Evolutionary conservation across 2,113 vertebrate genomes (phyloP), one percentile per base, ranked within the genome.

Genomic region (Diglossa brunneiventris): DNA sequence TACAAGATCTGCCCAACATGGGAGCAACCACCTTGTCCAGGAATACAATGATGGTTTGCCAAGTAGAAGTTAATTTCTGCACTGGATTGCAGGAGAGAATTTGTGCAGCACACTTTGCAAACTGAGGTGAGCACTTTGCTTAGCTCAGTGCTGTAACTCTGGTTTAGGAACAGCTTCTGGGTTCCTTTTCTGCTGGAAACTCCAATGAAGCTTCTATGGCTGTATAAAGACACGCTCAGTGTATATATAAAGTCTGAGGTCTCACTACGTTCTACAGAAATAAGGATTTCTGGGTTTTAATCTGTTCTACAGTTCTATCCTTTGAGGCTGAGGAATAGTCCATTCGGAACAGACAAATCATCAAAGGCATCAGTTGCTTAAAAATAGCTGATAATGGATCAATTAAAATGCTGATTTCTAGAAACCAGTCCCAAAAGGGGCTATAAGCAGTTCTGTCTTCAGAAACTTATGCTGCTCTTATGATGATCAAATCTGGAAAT

Each of bases 221-320:
- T 63, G 3, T 13, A 39, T 15, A 55, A 23, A 59, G 4, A 47
- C 10, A 27, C 5, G 22, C 6, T 10, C 4, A n/a, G 2, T 20
- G 4, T 4, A 13, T 6, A 2, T 7, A 15, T 4, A 2, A 59
- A 49, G 4, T 15, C n/a, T 4, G 3, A 39, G 24, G 10, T 66
- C 8, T 58, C 7, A 10, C 9, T 47, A 1, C 23, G 8, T 37
- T 49, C 10, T 26, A 13, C 14, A 47, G 21, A 9, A 77, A 47
- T 26, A 72, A 82, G 4, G 12, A 68, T 41, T 82, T 72, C 30
- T 64, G 26, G 0, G 11, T 47, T 44, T 58, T 44, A 13, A 0
- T 21, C 22, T 78, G 6, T 49, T 12, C 31, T 41, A 6, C 49
- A n/a, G 7, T 39, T 20, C 5, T 33, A 7, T 63, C 14, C 18